Percentiles rank a stretch among this genome's conserved stretches.
Conservation (phyloP, 2,113 vertebrate species). For the Spermophilus dauricus region DNA sequence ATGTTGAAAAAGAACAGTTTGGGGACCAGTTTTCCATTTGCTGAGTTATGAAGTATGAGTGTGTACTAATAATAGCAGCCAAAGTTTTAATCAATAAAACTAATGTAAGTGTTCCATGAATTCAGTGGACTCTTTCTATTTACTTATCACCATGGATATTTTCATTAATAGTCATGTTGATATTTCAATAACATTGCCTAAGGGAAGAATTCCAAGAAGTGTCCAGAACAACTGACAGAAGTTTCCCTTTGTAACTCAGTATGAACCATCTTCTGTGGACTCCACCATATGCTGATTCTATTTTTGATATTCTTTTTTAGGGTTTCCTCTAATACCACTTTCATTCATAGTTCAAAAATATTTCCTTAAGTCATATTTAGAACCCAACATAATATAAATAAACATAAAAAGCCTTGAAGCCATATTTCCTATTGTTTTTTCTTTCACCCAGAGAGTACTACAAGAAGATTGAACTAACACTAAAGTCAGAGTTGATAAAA, state of each 20-base stretch:
- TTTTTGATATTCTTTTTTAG: constrained; percentile 28
- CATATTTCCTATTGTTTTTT: background rate
- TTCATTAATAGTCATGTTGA: constrained; percentile 52
- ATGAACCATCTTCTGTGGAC: background rate
- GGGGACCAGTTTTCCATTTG: background rate
- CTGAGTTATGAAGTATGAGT: background rate
- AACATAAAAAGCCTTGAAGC: background rate
- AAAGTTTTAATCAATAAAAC: constrained; percentile 48
- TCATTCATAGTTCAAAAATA: constrained; percentile 44
- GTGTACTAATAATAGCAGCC: background rate
- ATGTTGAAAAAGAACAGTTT: background rate
- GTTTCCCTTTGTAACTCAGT: background rate
- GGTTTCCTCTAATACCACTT: background rate
- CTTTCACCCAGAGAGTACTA: background rate
- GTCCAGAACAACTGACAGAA: constrained; percentile 37
- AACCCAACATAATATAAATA: background rate
- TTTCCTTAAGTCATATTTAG: constrained; percentile 1
- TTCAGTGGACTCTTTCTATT: background rate
- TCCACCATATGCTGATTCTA: background rate
- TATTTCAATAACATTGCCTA: constrained; percentile 11
- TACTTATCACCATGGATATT: constrained; percentile 5
- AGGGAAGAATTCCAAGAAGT: constrained; percentile 45
- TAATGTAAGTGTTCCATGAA: constrained; percentile 38
- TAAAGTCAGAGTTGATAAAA: background rate
- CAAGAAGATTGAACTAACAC: background rate